Evolutionary conservation across 2,113 vertebrate genomes (phyloP).

Genomic region (Manacus vitellinus): DNA sequence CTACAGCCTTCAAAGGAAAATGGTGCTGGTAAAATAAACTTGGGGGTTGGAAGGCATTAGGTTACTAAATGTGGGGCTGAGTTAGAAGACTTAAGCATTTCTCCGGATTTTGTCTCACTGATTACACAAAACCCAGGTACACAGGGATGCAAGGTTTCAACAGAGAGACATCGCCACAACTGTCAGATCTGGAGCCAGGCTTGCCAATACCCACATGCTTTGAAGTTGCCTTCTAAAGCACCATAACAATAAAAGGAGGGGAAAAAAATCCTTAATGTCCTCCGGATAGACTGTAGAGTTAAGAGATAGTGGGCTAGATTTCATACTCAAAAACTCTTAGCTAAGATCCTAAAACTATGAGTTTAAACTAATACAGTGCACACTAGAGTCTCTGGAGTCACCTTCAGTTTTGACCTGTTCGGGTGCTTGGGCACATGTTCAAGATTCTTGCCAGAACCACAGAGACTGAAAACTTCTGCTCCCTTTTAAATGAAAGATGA

Average conservation of each 20-base stretch:
- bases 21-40: conserved; percentile 16
- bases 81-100: background rate
- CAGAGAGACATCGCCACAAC: background rate
- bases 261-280: background rate
- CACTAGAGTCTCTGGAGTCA: background rate
- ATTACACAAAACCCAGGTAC: conserved; percentile 11
- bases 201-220: background rate
- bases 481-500: conserved; percentile 3
- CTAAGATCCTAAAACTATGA: background rate
- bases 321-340: background rate
- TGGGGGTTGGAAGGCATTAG: background rate
- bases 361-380: background rate
- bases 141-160: background rate
- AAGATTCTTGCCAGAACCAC: background rate
- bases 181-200: conserved; percentile 20
- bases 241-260: background rate
- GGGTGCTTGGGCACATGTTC: background rate
- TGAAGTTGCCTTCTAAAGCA: conserved; percentile 42
- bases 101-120: background rate
- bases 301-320: background rate
- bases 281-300: background rate
- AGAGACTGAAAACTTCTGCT: background rate
- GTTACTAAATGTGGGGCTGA: background rate
- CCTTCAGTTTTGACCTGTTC: background rate
- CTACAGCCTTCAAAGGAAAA: conserved; percentile 36